Evolutionary conservation across 2,797 vertebrate genomes (phyloP), one percentile per base, ranked within the genome.

Genomic region (Rhinatrema bivittatum): DNA sequence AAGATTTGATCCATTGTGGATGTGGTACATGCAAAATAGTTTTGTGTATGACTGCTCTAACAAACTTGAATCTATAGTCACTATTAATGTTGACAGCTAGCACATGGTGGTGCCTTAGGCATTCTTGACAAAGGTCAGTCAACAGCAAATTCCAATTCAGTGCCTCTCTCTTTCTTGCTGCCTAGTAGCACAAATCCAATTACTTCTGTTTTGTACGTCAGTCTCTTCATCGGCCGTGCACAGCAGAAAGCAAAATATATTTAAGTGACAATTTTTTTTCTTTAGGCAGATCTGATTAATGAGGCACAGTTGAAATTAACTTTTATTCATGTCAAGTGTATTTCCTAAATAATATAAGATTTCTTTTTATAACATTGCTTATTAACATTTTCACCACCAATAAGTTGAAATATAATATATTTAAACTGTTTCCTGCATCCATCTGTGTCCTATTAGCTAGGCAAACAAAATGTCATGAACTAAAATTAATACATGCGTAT

Each of bases 261-360:
- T 46, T 60, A 52, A 54, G 55, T 70, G 68, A 66, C 52, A 56
- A 24, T 53, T 69, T 58, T 44, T 48, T 63, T 67, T 68, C 56
- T 71, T 30, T 37, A 34, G 37, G 71, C 59, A 63, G 41, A 67
- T 56, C 50, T 70, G 68, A 79, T 79, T 80, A 78, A 79, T 76
- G 72, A 83, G 62, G 53, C 65, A 73, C 23, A 30, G 19, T 35
- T 67, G 60, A 76, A 76, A 77, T 75, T 62, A 74, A 68, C 61
- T 53, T 69, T 67, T 64, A 36, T 41, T 46, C 43, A 29, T 10
- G 29, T 69, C 64, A 73, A 24, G 26, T 47, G 43, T 25, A 62
- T 64, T 72, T 67, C 36, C 29, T 0, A 0, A 68, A 36, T 51
- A 45, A 25, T 53, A 49, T 42, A 66, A 51, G 64, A 62, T 42